Percentiles rank a stretch among this genome's conserved stretches.
Evolutionary conservation across 2,888 invertebrate genomes (phyloP).

Genomic region (Ptilodon capucinus): DNA sequence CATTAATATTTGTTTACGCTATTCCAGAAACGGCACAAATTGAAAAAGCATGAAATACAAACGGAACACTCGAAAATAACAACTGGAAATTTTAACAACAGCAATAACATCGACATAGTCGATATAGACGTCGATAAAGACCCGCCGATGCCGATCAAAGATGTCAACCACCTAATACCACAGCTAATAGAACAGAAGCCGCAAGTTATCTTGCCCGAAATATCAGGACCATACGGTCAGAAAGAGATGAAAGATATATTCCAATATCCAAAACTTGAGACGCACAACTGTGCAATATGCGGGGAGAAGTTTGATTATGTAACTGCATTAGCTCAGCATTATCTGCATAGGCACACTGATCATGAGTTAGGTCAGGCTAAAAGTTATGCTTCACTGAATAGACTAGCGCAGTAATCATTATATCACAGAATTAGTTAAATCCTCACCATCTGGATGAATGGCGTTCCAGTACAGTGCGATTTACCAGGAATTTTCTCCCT

Average conservation of each 20-base stretch:
- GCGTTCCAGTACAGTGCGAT: no score
- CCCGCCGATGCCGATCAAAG: conserved; percentile 44
- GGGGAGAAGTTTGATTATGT: conserved; percentile 62
- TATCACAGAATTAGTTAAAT: neutral
- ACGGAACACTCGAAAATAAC: conserved; percentile 39
- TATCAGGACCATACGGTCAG: conserved; percentile 33
- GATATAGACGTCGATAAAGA: conserved; percentile 65
- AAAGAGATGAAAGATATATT: conserved; percentile 49
- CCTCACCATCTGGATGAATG: no score
- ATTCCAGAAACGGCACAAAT: conserved; percentile 70
- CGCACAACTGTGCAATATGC: conserved; percentile 57
- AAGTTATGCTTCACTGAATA: conserved; percentile 20
- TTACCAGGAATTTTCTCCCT: no score
- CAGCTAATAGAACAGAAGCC: conserved; percentile 49
- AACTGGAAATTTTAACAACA: conserved; percentile 50
- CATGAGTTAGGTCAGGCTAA: conserved; percentile 36
- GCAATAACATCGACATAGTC: conserved; percentile 58
- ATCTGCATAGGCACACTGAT: conserved; percentile 55
- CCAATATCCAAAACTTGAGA: conserved; percentile 41
- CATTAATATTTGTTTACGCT: no score
- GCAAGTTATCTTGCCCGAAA: conserved; percentile 22
- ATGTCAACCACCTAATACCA: conserved; percentile 50
- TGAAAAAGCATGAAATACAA: conserved; percentile 61
- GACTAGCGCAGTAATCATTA: neutral
- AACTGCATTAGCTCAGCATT: conserved; percentile 59